Conservation (phyloP, 1,140 invertebrate genomes). For the Trinorchestia longiramus region DNA sequence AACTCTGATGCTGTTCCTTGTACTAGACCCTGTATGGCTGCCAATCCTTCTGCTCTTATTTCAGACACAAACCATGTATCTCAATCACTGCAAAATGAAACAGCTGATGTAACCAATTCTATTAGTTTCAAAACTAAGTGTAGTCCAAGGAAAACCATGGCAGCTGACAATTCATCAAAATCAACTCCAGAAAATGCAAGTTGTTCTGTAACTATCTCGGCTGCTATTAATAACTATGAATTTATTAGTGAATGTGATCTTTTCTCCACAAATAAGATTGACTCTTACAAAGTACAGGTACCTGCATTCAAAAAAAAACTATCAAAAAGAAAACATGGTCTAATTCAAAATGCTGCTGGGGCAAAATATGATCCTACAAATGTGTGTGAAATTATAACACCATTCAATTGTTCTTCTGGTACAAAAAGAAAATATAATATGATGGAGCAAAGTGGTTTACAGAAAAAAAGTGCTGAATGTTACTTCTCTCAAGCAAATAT, state of each 20-base stretch:
- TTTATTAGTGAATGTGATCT: background rate
- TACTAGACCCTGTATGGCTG: background rate
- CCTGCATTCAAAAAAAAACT: background rate
- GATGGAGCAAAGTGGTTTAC: background rate
- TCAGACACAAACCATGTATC: background rate
- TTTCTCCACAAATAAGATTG: background rate
- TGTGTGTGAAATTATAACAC: background rate
- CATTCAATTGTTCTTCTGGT: background rate
- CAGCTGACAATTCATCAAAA: background rate
- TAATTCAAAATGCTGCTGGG: background rate
- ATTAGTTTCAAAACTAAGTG: background rate
- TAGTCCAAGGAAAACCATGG: background rate
- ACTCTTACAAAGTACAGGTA: background rate
- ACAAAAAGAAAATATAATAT: background rate
- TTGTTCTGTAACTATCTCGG: background rate
- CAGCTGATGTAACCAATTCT: background rate
- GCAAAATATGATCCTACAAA: background rate
- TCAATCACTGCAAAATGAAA: background rate
- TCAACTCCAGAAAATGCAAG: background rate
- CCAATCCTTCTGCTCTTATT: background rate
- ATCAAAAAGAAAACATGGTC: constrained; percentile 1
- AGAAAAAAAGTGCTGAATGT: background rate
- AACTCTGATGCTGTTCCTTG: background rate
- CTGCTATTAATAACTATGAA: background rate
- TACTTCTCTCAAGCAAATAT: background rate